Percentiles rank a stretch among this genome's conserved stretches.
Conservation (phyloP, 2,888 invertebrate genomes). For the Plagiodera versicolora region DNA sequence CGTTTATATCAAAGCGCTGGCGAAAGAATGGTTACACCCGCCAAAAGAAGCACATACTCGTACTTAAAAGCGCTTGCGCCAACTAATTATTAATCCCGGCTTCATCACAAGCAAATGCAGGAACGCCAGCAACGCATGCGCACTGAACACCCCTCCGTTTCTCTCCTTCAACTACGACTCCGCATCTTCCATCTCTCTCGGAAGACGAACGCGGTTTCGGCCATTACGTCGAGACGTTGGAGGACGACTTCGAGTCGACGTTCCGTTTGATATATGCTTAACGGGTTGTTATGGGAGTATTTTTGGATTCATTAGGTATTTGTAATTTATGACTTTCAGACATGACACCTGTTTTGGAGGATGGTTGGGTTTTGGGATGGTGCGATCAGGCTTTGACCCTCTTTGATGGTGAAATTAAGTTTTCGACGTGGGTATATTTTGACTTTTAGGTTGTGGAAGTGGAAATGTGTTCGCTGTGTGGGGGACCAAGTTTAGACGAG, state of each 20-base stretch:
- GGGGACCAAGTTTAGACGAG: too few species aligned
- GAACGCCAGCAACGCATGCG: conserved; percentile 42
- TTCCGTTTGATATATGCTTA: conserved; percentile 40
- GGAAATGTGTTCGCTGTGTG: too few species aligned
- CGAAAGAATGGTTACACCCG: conserved; percentile 52
- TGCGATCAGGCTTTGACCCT: too few species aligned
- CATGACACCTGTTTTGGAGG: conserved; percentile 46
- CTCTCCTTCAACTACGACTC: not conserved
- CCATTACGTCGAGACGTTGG: conserved; percentile 35
- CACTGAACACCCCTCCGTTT: conserved; percentile 26
- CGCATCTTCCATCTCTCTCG: not conserved
- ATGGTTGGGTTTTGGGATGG: conserved; percentile 8
- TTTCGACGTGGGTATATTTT: too few species aligned
- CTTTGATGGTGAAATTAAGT: too few species aligned
- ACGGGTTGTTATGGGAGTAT: conserved; percentile 43
- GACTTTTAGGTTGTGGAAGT: too few species aligned
- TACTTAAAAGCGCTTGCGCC: conserved; percentile 49
- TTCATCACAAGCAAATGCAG: conserved; percentile 41
- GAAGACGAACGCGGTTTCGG: conserved; percentile 20
- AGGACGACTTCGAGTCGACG: conserved; percentile 41
- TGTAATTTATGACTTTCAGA: conserved; percentile 48
- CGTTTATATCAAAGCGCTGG: conserved; percentile 44
- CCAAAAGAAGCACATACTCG: conserved; percentile 46
- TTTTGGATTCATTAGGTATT: conserved; percentile 50
- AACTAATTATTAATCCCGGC: conserved; percentile 29